A percentile compares a stretch with the other conserved stretches of the same genome.
Evolutionary conservation across 2,888 invertebrate genomes (phyloP).

Genomic region (Globia sparganii): DNA sequence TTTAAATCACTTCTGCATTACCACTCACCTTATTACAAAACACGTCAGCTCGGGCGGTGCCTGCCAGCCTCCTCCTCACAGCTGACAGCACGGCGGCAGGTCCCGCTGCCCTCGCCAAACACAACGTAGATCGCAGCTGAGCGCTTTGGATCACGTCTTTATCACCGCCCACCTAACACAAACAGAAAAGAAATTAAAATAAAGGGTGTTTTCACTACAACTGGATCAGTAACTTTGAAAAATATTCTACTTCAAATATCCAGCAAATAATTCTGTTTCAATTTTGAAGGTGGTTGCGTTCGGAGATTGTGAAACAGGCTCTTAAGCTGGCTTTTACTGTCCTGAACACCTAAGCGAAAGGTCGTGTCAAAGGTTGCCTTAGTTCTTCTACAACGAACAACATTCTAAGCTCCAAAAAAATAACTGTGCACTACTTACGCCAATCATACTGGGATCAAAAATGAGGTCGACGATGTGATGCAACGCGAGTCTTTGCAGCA

Average conservation of each 20-base stretch:
- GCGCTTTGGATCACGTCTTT: conserved; percentile 79
- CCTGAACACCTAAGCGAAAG: not conserved
- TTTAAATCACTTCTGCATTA: conserved; percentile 77
- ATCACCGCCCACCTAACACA: conserved; percentile 79
- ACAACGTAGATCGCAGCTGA: conserved; percentile 88
- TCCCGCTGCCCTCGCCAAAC: conserved; percentile 94
- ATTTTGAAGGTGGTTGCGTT: not conserved
- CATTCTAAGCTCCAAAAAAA: not conserved
- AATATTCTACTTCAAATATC: not conserved
- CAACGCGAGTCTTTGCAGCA: conserved; percentile 83
- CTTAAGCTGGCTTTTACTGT: not conserved
- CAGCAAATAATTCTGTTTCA: not conserved
- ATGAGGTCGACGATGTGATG: conserved; percentile 85
- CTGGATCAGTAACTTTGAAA: not conserved
- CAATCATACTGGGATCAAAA: conserved; percentile 83
- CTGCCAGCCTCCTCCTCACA: conserved; percentile 90
- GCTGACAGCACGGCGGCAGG: conserved; percentile 92
- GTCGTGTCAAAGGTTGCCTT: not conserved
- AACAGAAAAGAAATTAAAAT: not conserved
- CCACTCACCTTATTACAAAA: conserved; percentile 71
- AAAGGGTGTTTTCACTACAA: not conserved
- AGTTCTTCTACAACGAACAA: not conserved
- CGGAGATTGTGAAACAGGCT: not conserved
- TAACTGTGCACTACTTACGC: conserved; percentile 72
- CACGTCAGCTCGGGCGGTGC: conserved; percentile 89